Conservation (phyloP, 2,113 vertebrate species). For the Boleophthalmus pectinirostris region DNA sequence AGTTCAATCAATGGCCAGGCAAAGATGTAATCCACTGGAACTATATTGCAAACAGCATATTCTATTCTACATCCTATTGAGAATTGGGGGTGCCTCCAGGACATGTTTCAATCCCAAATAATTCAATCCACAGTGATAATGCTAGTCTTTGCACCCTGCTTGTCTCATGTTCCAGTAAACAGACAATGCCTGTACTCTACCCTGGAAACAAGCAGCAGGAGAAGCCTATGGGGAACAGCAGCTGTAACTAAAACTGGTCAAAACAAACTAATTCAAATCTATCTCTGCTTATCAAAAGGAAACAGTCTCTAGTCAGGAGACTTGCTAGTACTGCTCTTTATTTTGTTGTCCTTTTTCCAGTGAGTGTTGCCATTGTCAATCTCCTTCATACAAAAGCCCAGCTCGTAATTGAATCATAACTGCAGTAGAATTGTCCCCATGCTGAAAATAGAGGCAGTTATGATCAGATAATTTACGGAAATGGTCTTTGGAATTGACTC, state of each 20-base stretch:
- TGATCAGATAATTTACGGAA: conserved; percentile 5
- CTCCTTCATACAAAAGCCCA: conserved; percentile 13
- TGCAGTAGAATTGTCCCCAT: conserved; percentile 8
- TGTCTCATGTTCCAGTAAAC: no score
- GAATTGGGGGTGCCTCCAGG: background rate
- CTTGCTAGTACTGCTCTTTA: background rate
- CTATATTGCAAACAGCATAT: background rate
- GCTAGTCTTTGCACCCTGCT: background rate
- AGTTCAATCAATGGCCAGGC: no score
- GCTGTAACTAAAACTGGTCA: background rate
- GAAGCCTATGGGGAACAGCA: conserved; percentile 2
- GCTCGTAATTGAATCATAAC: conserved; percentile 18
- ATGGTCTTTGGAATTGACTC: background rate
- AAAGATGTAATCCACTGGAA: background rate
- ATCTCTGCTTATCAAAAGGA: conserved; percentile 16
- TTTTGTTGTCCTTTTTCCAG: conserved; percentile 4
- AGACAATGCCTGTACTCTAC: background rate
- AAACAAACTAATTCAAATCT: conserved; percentile 10
- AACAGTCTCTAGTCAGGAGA: background rate
- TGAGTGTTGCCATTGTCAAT: background rate
- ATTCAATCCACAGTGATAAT: conserved; percentile 21
- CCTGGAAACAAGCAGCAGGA: background rate
- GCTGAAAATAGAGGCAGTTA: background rate
- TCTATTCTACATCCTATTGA: background rate
- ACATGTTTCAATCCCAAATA: background rate